Base-by-base conservation (phyloP, 1,140 invertebrate species). In the Drosophila virilis region DNA sequence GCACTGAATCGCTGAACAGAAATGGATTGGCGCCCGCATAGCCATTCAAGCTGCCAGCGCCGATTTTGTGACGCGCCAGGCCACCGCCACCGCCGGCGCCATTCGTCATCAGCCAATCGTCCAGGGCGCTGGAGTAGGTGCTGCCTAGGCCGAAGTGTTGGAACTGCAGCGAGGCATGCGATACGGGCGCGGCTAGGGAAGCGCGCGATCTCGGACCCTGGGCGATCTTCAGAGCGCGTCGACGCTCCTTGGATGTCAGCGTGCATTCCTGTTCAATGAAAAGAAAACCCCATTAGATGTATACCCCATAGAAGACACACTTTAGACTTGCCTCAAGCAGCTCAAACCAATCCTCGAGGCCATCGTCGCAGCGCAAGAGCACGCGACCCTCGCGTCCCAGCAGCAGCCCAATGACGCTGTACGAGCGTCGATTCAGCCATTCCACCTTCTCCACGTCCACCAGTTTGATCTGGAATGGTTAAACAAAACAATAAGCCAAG, bases 381-480 rank as follows among this genome's bases (percentile, higher is more conserved):
- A 95, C 93, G 52, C 94, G 93, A 62, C 94, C 94, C 81, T 94
- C 94, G 67, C 93, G 90, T 9, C 92, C 93, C 61, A 94, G 74
- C 8, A 93, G 88, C 60, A 94, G 82, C 28, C 92, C 94, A 60
- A 94, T 94, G 70, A 92, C 93, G 91, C 93, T 95, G 91, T 94
- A 95, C 55, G 92, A 94, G 79, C 93, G 94, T 64, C 94, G 93
- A 85, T 94, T 94, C 35, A 94, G 93, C 95, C 95, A 95, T 90
- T 95, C 94, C 45, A 95, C 94, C 78, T 93, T 93, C 77, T 95
- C 94, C 42, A 95, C 93, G 80, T 95, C 95, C 42, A 94, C 94
- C 68, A 95, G 89, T 91, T 95, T 95, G 52, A 95, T 92, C 94
- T 95, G 88, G 6, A 91, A 86, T 65, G 3, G 15, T 51, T 48